These are phyloP conservation scores for Trachelus iudaicus DNA, from an alignment of 2,888 invertebrate species.

Conservation along the genomic window DNA sequence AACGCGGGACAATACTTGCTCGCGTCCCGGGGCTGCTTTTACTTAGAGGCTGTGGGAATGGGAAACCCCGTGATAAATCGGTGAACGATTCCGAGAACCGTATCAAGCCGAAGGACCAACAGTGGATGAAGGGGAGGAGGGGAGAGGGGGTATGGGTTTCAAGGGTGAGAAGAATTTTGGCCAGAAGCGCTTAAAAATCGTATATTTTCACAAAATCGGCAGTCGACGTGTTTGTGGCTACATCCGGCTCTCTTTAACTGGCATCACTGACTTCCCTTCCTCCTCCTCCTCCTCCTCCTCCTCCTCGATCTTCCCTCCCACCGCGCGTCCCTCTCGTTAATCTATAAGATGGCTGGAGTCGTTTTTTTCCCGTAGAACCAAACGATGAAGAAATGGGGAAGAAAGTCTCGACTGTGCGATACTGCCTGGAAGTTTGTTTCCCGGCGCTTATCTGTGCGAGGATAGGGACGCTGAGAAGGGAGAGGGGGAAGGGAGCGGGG, in stretches of 20 bases:
- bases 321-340: too few relatives aligned
- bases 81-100: constrained; percentile 25
- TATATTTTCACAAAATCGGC: too few relatives aligned
- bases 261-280: too few relatives aligned
- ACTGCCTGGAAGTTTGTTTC: constrained; percentile 45
- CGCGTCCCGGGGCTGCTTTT: not conserved
- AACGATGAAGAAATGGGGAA: constrained; percentile 32
- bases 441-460: constrained; percentile 10
- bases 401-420: too few relatives aligned
- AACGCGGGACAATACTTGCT: constrained; percentile 23
- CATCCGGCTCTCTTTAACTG: too few relatives aligned
- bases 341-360: too few relatives aligned
- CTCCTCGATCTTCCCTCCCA: too few relatives aligned
- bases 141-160: constrained; percentile 10
- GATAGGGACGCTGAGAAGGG: too few relatives aligned
- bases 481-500: too few relatives aligned
- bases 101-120: constrained; percentile 27
- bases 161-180: constrained; percentile 19
- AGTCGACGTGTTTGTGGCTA: too few relatives aligned
- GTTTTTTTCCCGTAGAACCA: not conserved
- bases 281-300: too few relatives aligned
- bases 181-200: too few relatives aligned
- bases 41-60: constrained; percentile 11
- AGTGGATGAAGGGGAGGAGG: constrained; percentile 23
- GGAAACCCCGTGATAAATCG: constrained; percentile 36